Percentiles rank a stretch among this genome's conserved stretches.
These are phyloP conservation scores for Aromia moschata DNA, from an alignment of 2,888 invertebrate species.

Conservation along the genomic window DNA sequence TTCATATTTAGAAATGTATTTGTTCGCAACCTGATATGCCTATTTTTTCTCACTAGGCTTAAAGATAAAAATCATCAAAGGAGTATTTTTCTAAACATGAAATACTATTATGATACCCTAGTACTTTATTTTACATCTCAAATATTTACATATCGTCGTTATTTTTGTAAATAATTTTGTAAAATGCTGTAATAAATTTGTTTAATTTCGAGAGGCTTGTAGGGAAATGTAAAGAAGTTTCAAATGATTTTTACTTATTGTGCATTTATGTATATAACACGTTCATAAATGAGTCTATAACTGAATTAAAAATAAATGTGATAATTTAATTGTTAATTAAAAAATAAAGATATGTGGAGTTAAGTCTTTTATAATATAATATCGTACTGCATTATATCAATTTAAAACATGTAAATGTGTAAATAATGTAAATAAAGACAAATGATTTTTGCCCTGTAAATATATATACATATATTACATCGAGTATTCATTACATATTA, in stretches of 20 bases:
- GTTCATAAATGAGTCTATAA: conserved; percentile 2
- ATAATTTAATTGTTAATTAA: conserved; percentile 34
- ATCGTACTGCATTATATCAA: conserved; percentile 41
- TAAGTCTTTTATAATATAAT: conserved; percentile 28
- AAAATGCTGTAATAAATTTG: background rate
- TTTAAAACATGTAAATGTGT: conserved; percentile 46
- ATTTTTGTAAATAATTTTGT: conserved; percentile 16
- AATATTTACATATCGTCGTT: conserved; percentile 12
- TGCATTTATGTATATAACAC: conserved; percentile 11
- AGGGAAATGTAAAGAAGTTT: conserved; percentile 4
- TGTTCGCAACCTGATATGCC: no score
- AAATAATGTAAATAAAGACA: conserved; percentile 52
- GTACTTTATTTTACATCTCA: background rate
- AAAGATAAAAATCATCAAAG: no score
- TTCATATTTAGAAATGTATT: background rate
- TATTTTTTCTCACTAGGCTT: no score
- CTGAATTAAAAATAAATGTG: conserved; percentile 38
- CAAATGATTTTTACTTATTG: background rate
- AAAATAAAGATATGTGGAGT: conserved; percentile 30
- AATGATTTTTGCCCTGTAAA: conserved; percentile 53
- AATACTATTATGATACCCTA: background rate
- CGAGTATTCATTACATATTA: conserved; percentile 53
- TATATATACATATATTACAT: conserved; percentile 48
- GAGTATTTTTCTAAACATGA: background rate
- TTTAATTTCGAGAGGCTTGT: conserved; percentile 6